These are phyloP conservation scores for Heliopora coerulea DNA, from an alignment of 92 coral and sea anemone species.

Conservation along the genomic window DNA sequence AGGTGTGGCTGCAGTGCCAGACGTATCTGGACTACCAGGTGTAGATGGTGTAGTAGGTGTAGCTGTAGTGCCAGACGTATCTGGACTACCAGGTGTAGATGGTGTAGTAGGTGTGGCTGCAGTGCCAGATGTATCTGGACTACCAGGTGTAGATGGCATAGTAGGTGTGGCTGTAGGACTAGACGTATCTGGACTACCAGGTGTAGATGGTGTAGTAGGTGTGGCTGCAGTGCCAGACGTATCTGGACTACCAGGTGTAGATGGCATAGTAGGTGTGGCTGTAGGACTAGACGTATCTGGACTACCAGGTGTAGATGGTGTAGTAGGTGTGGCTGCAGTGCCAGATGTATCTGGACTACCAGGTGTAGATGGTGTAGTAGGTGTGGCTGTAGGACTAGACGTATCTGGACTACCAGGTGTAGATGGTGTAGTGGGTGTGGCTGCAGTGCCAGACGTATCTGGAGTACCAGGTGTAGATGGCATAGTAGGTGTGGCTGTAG, in stretches of 20 bases:
- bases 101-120: not conserved
- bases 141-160: not conserved
- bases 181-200: not conserved
- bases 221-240: conserved; percentile 1
- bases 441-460: not conserved
- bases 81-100: not conserved
- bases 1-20: not conserved
- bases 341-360: conserved; percentile 17
- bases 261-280: not conserved
- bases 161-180: not conserved
- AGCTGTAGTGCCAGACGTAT: not conserved
- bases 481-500: not conserved
- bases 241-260: conserved; percentile 1
- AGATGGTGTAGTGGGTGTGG: not conserved
- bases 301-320: conserved; percentile 5
- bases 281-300: not conserved
- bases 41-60: too few species aligned
- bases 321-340: not conserved
- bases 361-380: not conserved
- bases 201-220: not conserved
- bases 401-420: conserved; percentile 4
- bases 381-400: not conserved
- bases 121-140: not conserved
- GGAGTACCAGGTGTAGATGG: conserved; percentile 6
- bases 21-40: not conserved